These are phyloP conservation scores for Hydrophis major DNA, from an alignment of 2,797 vertebrate genomes.

Conservation along the genomic window DNA sequence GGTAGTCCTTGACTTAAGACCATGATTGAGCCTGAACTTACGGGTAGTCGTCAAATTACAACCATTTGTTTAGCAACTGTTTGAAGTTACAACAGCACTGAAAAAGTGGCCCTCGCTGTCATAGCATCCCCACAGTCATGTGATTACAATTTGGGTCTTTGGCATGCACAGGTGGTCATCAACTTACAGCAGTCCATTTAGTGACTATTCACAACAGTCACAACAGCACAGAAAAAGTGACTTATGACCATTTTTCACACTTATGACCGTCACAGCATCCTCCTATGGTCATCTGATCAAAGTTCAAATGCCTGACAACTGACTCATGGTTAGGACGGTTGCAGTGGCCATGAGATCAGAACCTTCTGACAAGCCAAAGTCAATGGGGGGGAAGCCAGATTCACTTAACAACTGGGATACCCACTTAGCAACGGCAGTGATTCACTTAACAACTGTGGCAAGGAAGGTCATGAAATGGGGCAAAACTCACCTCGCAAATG, in stretches of 20 bases:
- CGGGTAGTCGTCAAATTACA: too few species aligned
- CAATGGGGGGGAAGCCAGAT: not conserved
- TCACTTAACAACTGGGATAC: not conserved
- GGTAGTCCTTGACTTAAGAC: too few species aligned
- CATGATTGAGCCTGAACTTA: not conserved
- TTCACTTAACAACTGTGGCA: not conserved
- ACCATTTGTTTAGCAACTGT: too few species aligned
- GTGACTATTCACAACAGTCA: not conserved
- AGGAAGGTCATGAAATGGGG: not conserved
- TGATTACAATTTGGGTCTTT: too few species aligned
- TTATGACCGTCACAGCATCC: not conserved
- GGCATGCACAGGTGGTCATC: not conserved
- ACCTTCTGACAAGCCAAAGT: not conserved
- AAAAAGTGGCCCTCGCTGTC: too few species aligned
- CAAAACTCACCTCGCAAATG: not conserved
- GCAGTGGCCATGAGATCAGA: accelerated
- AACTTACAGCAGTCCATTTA: not conserved
- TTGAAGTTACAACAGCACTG: too few species aligned
- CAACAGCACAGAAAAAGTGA: not conserved
- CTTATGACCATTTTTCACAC: not conserved
- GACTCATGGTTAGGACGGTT: not conserved
- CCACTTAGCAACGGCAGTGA: not conserved
- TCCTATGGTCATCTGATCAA: not conserved
- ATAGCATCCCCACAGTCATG: too few species aligned
- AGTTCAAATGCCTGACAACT: not conserved